A percentile compares a stretch with the other conserved stretches of the same genome.
phyloP scores from a whole-genome alignment of 2,113 vertebrate genomes.

The Raphicerus campestris region DNA sequence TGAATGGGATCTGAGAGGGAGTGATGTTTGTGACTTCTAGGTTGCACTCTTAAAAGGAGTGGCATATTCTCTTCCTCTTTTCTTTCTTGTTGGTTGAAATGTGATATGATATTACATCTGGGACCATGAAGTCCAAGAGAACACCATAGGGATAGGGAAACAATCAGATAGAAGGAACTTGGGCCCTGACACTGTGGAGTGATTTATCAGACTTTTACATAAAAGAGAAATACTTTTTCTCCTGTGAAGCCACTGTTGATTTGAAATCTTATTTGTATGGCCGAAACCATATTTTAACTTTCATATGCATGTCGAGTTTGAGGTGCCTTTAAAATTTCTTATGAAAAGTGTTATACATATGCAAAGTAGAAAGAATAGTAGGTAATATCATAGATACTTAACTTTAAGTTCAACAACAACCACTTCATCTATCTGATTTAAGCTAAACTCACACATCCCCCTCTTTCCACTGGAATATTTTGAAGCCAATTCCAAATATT shows the following conservation, averaged over 20 bases:
- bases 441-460: neutral
- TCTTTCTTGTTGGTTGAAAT: neutral
- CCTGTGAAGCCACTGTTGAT: neutral
- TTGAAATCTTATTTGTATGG: neutral
- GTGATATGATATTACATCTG: neutral
- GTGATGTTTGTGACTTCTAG: neutral
- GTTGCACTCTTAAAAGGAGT: neutral
- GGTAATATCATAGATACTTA: neutral
- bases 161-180: neutral
- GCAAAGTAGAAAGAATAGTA: neutral
- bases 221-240: neutral
- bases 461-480: neutral
- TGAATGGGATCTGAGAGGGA: neutral
- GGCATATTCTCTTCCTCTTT: neutral
- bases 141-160: neutral
- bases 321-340: neutral
- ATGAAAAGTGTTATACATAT: neutral
- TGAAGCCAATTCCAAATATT: neutral
- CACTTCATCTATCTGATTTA: neutral
- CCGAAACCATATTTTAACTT: neutral
- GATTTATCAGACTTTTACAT: neutral
- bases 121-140: neutral
- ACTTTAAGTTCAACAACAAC: neutral
- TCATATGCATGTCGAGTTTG: neutral
- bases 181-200: neutral